Evolutionary conservation across 2,888 invertebrate genomes (phyloP), one percentile per base, ranked within the genome.

Genomic region (Nipponacmea schrenckii): DNA sequence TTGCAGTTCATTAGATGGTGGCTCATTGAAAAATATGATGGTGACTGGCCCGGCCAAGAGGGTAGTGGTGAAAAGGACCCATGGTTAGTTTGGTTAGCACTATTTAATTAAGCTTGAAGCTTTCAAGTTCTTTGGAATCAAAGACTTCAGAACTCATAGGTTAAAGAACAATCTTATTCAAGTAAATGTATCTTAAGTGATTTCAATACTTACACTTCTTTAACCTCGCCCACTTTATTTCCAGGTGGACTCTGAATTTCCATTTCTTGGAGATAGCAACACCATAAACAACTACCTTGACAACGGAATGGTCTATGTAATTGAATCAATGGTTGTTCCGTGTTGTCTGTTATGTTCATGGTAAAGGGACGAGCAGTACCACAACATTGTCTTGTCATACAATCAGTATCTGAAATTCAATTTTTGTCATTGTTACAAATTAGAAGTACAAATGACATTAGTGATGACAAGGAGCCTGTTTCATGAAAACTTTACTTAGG

Each of bases 341-440:
- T 92, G 87, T 93, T 93, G 87, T 97, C 96, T 84, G 93, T 91
- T 74, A 97, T 93, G 89, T 93, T 93, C 93, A 97, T 94, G 79
- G 94, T 94, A 86, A 96, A 96, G 2, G 94, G 94, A 56, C 96
- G 92, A 71, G 92, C 88, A 0, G 93, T 93, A 0, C 96, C 96
- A 83, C 95, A 94, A 85, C 94, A 94, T 86, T 94, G 94, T 83
- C 96, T 91, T 0, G 94, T 94, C 83, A 94, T 93, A 85, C 95
- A 94, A 86, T 94, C 94, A 69, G 94, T 95, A 76, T 96, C 94
- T 89, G 71, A 15, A 78, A 75, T 68, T 48, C 24, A 74, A 71
- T 64, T 45, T 67, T 4, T 26, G 44, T 24, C 46, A 17, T 20
- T 50, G 31, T n/a, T n/a, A n/a, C n/a, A n/a, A n/a, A n/a, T n/a